Percentiles rank a stretch among this genome's conserved stretches.
Evolutionary conservation across 2,113 vertebrate species (phyloP).

Genomic region (Hemiscyllium ocellatum): DNA sequence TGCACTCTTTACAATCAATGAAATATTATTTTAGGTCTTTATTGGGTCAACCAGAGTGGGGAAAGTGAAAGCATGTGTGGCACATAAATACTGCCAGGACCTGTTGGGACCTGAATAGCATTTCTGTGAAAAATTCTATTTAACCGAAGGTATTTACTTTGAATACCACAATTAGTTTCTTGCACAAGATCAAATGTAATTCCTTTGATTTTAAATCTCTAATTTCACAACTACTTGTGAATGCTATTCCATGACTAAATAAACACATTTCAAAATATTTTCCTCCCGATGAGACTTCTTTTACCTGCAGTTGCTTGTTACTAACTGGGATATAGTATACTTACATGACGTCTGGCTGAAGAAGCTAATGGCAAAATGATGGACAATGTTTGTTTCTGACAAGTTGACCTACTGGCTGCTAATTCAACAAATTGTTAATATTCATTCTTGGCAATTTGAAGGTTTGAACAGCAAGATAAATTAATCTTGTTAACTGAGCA

Average conservation of each 20-base stretch:
- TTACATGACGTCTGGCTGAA: neutral
- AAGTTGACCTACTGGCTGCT: neutral
- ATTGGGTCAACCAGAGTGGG: neutral
- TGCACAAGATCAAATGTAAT: neutral
- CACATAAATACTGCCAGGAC: neutral
- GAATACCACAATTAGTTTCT: neutral
- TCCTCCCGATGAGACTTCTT: neutral
- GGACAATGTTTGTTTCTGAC: neutral
- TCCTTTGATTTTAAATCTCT: neutral
- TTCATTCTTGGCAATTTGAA: neutral
- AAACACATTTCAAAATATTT: neutral
- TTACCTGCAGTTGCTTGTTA: neutral
- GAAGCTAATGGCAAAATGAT: neutral
- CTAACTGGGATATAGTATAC: neutral
- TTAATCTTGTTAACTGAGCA: neutral
- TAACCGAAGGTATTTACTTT: neutral
- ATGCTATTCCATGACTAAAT: neutral
- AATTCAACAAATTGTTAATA: neutral
- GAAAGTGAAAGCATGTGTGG: neutral
- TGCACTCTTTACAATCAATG: neutral
- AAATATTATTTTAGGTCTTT: too few relatives aligned
- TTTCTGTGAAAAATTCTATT: neutral
- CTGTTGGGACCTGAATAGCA: neutral
- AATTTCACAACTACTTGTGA: neutral
- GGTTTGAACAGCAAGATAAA: neutral